Evolutionary conservation across 2,113 vertebrate genomes (phyloP), one percentile per base, ranked within the genome.

Genomic region (Pitta sordida): DNA sequence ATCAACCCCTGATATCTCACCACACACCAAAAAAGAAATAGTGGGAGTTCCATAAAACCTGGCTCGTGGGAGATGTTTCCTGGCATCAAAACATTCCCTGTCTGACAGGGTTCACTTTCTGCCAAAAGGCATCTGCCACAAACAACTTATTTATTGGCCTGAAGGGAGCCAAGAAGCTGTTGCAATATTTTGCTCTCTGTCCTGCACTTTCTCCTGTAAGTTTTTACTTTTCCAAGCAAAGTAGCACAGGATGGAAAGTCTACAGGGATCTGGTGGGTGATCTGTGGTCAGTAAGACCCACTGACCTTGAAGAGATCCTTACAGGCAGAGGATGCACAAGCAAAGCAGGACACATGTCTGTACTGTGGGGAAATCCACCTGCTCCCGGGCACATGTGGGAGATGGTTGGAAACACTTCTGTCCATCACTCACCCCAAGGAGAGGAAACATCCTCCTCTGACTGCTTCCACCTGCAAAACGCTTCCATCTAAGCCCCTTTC

Each of bases 341-440:
- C 27, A 53, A 5, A 58, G 49, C 56, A 67, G 67, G n/a, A 58
- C 15, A 62, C 21, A 0, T 2, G 12, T 19, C 43, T 24, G 22
- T 27, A 5, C 23, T 29, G 26, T 37, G 19, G 75, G 49, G 37
- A 68, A 55, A n/a, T 32, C 24, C 55, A 41, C 10, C 30, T 1
- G 3, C 12, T 11, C 15, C 46, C 88, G 82, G 44, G 39, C 43
- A 55, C 2, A 52, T 13, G 7, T 2, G 43, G 13, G 74, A 58
- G 43, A 21, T 1, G 0, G 0, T 2, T 10, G 37, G 71, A 20
- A 83, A 41, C 20, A 8, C 44, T 17, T 11, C 15, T 7, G 8
- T 15, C 62, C 75, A 48, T 36, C 46, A 2, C 46, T 63, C 19
- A 18, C 5, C 22, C n/a, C 56, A 20, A 24, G 32, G 34, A 14